Evolutionary conservation across 2,797 vertebrate genomes (phyloP).

Genomic region (Nasua narica): DNA sequence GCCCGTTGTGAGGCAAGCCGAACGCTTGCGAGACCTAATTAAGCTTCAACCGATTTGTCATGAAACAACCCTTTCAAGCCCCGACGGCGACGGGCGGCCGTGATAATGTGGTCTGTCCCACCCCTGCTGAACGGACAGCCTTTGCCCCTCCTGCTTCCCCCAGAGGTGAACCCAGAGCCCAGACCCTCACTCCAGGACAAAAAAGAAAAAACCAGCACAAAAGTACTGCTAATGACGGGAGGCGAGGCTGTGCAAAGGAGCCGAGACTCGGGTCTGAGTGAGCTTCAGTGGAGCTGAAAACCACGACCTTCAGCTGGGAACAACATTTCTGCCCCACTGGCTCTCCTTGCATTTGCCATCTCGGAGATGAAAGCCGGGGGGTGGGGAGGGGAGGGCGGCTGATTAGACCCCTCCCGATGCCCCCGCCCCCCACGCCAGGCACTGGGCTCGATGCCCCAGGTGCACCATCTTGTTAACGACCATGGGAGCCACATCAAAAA

Average conservation of each 20-base stretch:
- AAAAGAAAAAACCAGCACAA: neutral
- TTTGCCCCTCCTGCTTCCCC: neutral
- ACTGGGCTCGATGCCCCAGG: rapidly evolving
- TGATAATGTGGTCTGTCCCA: neutral
- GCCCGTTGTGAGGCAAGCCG: neutral
- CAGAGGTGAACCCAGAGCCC: neutral
- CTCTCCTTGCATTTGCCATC: neutral
- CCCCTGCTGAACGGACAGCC: neutral
- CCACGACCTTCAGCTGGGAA: neutral
- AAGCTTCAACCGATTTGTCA: neutral
- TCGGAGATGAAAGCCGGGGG: neutral
- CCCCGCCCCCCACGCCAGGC: rapidly evolving
- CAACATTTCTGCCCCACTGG: rapidly evolving
- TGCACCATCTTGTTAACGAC: rapidly evolving
- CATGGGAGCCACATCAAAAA: rapidly evolving
- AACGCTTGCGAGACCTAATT: neutral
- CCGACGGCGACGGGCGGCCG: neutral
- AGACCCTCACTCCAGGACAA: neutral
- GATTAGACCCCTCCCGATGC: rapidly evolving
- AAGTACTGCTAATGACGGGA: neutral
- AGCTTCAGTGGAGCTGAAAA: neutral
- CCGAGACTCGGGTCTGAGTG: neutral
- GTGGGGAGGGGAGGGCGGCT: neutral
- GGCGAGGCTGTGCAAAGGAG: neutral
- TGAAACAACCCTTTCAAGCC: neutral